A percentile compares a stretch with the other conserved stretches of the same genome.
Conservation (phyloP, 2,797 vertebrate species). For the Sardinella longiceps region DNA sequence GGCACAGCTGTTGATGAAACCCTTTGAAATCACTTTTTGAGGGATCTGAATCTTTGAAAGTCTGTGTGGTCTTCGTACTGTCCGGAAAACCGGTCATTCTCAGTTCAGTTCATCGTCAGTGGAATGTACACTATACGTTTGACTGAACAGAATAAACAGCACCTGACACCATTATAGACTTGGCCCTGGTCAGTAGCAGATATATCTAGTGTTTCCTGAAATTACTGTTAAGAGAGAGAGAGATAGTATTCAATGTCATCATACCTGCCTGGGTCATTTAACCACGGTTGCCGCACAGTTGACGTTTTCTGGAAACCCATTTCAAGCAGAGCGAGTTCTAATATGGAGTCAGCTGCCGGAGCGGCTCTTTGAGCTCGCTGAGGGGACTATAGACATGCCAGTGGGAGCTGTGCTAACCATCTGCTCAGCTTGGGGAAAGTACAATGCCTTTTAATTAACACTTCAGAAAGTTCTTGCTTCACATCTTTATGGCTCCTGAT, state of each 20-base stretch:
- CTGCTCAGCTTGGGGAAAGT: slow-evolving; percentile 52
- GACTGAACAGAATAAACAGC: slow-evolving; percentile 1
- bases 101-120: slow-evolving; percentile 19
- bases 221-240: background rate
- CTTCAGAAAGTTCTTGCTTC: slow-evolving; percentile 32
- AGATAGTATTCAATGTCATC: background rate
- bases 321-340: background rate
- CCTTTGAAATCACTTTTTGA: background rate
- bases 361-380: background rate
- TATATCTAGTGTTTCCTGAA: background rate
- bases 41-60: background rate
- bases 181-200: background rate
- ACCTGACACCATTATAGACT: background rate
- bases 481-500: slow-evolving; percentile 20
- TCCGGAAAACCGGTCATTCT: background rate
- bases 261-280: background rate
- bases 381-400: background rate
- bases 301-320: background rate
- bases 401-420: slow-evolving; percentile 5
- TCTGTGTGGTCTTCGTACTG: background rate
- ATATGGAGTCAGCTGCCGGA: background rate
- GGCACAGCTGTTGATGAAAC: background rate
- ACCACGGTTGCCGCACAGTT: background rate
- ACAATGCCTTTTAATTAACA: slow-evolving; percentile 67
- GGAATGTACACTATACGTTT: slow-evolving; percentile 7